Evolutionary conservation across 2,113 vertebrate genomes (phyloP).

Genomic region (Gopherus flavomarginatus): DNA sequence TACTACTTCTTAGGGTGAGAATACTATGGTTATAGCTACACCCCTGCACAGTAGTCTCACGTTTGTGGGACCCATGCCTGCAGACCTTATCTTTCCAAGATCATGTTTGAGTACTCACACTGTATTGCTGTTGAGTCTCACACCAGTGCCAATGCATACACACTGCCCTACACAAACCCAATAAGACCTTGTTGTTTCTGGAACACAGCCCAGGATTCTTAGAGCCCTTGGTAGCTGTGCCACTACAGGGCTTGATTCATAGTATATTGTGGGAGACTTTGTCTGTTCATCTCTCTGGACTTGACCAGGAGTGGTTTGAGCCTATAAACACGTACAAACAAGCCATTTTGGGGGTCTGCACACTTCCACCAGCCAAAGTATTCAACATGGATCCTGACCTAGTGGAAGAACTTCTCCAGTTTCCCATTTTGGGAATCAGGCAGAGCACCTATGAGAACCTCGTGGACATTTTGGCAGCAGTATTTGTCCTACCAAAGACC

Average conservation of each 20-base stretch:
- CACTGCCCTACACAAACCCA: neutral
- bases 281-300: neutral
- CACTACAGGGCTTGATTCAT: neutral
- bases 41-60: neutral
- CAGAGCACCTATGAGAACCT: too few relatives aligned
- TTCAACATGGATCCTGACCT: neutral
- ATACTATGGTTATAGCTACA: neutral
- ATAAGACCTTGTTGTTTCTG: too few relatives aligned
- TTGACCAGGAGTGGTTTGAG: neutral
- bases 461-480: too few relatives aligned
- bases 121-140: neutral
- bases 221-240: neutral
- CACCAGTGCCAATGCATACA: neutral
- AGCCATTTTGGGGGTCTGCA: neutral
- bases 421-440: neutral
- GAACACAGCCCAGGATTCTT: neutral
- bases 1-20: neutral
- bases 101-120: neutral
- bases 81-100: neutral
- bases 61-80: neutral
- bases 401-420: neutral
- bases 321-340: neutral
- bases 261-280: neutral
- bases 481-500: neutral
- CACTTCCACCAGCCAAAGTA: neutral